Conservation (phyloP, 2,888 invertebrate genomes). For the Prenolepis imparis region DNA sequence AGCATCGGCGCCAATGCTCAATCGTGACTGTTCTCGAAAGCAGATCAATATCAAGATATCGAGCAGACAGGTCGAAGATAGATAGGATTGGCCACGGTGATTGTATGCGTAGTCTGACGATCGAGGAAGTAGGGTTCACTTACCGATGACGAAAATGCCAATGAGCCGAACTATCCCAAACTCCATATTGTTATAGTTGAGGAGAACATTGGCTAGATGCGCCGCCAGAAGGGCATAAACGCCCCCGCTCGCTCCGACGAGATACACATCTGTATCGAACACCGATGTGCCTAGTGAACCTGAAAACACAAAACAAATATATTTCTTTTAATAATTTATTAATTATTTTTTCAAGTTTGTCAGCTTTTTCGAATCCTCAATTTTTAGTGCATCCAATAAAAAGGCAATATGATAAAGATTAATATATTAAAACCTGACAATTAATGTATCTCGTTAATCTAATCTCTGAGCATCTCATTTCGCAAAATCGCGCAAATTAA, state of each 20-base stretch:
- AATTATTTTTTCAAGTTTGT: not conserved
- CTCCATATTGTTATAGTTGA: slow-evolving; percentile 98
- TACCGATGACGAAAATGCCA: slow-evolving; percentile 96
- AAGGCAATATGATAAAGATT: not conserved
- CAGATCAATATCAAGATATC: slow-evolving; percentile 38
- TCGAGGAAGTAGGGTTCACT: slow-evolving; percentile 80
- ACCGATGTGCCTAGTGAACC: slow-evolving; percentile 94
- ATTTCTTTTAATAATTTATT: slow-evolving; percentile 24
- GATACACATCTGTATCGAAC: slow-evolving; percentile 96
- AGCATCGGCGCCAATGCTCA: slow-evolving; percentile 38
- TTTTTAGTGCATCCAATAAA: not conserved
- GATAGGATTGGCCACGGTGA: slow-evolving; percentile 29
- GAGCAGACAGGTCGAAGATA: slow-evolving; percentile 3
- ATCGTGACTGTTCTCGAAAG: slow-evolving; percentile 22
- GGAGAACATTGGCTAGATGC: slow-evolving; percentile 97
- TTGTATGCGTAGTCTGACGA: slow-evolving; percentile 6
- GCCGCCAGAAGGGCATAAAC: slow-evolving; percentile 98
- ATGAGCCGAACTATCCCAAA: slow-evolving; percentile 95
- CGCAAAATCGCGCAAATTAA: not conserved
- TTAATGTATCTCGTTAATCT: not conserved
- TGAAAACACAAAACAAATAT: slow-evolving; percentile 73
- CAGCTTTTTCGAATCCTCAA: not conserved
- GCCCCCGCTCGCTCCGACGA: slow-evolving; percentile 98
- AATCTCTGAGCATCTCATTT: not conserved
- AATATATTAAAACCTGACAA: slow-evolving; percentile 14